Evolutionary conservation across 2,888 invertebrate species (phyloP).

Genomic region (Mesochorus sp.): DNA sequence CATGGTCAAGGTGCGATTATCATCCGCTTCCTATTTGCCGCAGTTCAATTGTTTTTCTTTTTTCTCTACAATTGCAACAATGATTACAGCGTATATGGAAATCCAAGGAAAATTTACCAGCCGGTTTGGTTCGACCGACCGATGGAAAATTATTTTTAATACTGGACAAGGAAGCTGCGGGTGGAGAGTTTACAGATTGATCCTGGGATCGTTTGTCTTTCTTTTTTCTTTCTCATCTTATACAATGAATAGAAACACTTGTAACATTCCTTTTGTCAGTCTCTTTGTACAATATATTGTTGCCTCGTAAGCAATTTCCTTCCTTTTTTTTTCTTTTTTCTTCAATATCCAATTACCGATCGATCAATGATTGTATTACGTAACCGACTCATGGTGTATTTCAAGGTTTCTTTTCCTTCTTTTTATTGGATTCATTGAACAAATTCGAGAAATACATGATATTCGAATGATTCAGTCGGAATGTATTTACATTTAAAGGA

Average conservation of each 20-base stretch:
- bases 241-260: too few relatives aligned
- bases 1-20: conserved; percentile 89
- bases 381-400: neutral
- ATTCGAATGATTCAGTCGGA: conserved; percentile 42
- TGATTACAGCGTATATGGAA: conserved; percentile 89
- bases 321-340: neutral
- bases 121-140: conserved; percentile 88
- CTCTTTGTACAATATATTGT: too few relatives aligned
- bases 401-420: conserved; percentile 12
- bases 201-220: neutral
- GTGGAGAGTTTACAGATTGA: conserved; percentile 60
- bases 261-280: neutral
- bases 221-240: too few relatives aligned
- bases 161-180: conserved; percentile 76
- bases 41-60: neutral
- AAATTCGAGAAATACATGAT: conserved; percentile 54
- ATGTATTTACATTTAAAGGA: conserved; percentile 52
- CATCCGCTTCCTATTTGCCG: neutral
- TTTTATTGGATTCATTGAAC: conserved; percentile 43
- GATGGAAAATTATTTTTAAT: conserved; percentile 87
- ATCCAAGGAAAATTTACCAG: conserved; percentile 90
- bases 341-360: too few relatives aligned
- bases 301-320: too few relatives aligned
- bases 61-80: conserved; percentile 9
- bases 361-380: neutral